Conservation (phyloP, 2,888 invertebrate species). For the Melanostoma scalare region DNA sequence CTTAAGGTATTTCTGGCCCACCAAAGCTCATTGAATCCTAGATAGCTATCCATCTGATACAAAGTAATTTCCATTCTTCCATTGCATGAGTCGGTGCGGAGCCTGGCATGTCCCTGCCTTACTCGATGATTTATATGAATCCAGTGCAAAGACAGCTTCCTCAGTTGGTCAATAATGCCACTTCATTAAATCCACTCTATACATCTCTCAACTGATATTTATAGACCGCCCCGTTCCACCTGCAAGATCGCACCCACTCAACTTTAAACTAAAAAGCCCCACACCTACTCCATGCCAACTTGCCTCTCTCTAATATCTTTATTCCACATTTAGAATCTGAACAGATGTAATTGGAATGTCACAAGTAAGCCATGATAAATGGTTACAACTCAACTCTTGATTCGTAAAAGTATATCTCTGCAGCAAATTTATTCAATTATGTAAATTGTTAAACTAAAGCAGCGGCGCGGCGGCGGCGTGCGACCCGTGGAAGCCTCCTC, state of each 20-base stretch:
- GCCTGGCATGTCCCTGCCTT: too few species aligned
- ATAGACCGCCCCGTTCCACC: constrained; percentile 10
- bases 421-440: constrained; percentile 68
- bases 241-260: constrained; percentile 38
- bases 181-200: constrained; percentile 13
- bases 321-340: constrained; percentile 59
- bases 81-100: too few species aligned
- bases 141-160: constrained; percentile 13
- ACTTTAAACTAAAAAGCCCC: neutral
- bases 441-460: constrained; percentile 42
- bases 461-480: neutral
- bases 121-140: constrained; percentile 11
- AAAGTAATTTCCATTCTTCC: too few species aligned
- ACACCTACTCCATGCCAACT: constrained; percentile 10
- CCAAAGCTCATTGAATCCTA: too few species aligned
- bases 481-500: neutral
- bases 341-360: constrained; percentile 71
- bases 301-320: constrained; percentile 28
- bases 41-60: too few species aligned
- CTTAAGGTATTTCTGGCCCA: too few species aligned
- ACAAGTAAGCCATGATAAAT: constrained; percentile 69
- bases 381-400: constrained; percentile 61
- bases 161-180: constrained; percentile 17
- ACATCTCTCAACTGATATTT: constrained; percentile 10
- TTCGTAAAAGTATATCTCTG: constrained; percentile 34